Evolutionary conservation across 2,888 invertebrate species (phyloP), one percentile per base, ranked within the genome.

Genomic region (Nomada goodeniana): DNA sequence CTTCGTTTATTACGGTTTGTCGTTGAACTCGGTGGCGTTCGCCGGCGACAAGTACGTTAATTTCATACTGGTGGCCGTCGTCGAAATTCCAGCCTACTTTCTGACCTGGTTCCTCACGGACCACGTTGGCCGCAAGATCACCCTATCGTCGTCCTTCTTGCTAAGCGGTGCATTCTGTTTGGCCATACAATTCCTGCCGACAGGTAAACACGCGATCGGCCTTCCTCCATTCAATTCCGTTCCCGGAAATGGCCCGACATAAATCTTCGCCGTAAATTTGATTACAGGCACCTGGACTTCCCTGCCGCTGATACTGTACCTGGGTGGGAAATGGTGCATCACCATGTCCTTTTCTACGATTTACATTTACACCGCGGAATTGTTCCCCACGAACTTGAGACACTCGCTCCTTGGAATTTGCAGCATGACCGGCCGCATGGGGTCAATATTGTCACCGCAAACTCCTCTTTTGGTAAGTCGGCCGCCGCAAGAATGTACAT

Each of bases 1-100:
- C 0, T 96, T 97, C 83, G 96, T 97, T 26, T 98, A 97, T 92
- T 97, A 97, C 90, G 98, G 98, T 0, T 93, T 98, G 55, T 97
- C 97, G 0, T 95, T 98, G 72, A 97, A 97, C 93, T 96, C 97
- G 0, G 97, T 97, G 2, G 95, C 96, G 0, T 93, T 98, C 65
- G 96, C 96, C 23, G 97, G 97, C 1, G 96, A 97, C 92, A 96
- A 96, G 88, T 97, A 97, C 91, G 92, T 96, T 18, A 97, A 97
- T 93, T 98, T 97, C 90, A 96, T 97, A 29, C 92, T 96, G 71
- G 96, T 96, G 0, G 94, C 95, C 0, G 90, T 96, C 65, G 95
- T 96, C 20, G 97, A 97, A 92, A 96, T 97, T 79, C 97, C 97
- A 0, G 97, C 96, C 0, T 96, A 96, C 89, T 93, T 96, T 59